These are phyloP conservation scores for Tetraodon nigroviridis DNA, from an alignment of 2,113 vertebrate species.

Conservation along the genomic window DNA sequence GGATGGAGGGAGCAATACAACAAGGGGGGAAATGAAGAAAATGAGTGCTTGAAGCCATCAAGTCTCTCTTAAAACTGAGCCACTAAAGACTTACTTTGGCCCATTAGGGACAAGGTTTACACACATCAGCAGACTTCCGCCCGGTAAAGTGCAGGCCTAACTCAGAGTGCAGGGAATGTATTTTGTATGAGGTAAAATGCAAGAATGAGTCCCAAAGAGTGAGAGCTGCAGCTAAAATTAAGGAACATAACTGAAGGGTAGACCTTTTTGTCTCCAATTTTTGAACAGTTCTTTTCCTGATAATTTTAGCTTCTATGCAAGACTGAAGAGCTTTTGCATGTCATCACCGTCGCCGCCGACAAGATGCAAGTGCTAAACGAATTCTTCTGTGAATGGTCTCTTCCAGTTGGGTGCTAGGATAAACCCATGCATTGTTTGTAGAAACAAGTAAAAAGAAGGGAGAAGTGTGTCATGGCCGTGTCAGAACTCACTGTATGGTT, in stretches of 20 bases:
- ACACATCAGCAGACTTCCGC: conserved; percentile 60
- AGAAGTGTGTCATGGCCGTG: no score
- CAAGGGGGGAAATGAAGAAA: conserved; percentile 7
- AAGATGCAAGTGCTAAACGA: background rate
- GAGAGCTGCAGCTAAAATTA: conserved; percentile 16
- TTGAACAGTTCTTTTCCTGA: background rate
- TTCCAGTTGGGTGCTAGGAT: no score
- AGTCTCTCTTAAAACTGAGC: conserved; percentile 51
- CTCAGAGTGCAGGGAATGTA: conserved; percentile 34
- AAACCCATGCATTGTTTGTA: no score
- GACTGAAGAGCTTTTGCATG: no score
- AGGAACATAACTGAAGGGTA: conserved; percentile 1
- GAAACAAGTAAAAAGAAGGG: no score
- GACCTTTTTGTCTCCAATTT: conserved; percentile 9
- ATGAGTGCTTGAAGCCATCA: conserved; percentile 31
- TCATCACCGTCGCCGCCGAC: no score
- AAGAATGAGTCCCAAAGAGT: conserved; percentile 22
- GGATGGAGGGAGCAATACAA: conserved; percentile 9
- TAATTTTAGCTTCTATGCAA: no score
- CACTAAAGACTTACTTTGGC: conserved; percentile 40
- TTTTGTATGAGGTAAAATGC: conserved; percentile 58
- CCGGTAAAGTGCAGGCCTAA: conserved; percentile 46
- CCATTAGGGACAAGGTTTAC: conserved; percentile 43
- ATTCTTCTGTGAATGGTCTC: background rate
- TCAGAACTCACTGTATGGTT: no score